phyloP scores from a whole-genome alignment of 1,140 invertebrate species.

The Drosophila nigromelanica region DNA sequence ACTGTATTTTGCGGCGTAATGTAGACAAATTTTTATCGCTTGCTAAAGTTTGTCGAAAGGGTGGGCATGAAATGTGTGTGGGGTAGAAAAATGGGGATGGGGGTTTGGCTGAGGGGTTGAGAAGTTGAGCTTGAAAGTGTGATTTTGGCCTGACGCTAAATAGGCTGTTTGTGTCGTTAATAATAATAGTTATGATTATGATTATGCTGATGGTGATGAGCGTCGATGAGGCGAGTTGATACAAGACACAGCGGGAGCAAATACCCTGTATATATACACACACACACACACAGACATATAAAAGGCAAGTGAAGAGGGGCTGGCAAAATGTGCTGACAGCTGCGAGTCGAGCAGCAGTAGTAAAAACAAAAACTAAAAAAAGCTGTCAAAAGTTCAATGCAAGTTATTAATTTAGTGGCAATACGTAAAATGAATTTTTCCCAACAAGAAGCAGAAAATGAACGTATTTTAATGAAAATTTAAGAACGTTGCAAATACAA shows the following conservation, averaged over 20 bases:
- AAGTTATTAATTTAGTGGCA: slow-evolving; percentile 66
- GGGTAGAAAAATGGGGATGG: not conserved
- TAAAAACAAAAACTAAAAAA: not conserved
- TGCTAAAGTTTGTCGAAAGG: slow-evolving; percentile 62
- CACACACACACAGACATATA: not conserved
- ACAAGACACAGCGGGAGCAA: slow-evolving; percentile 26
- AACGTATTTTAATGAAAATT: slow-evolving; percentile 1
- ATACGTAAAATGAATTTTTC: slow-evolving; percentile 33
- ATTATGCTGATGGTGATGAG: slow-evolving; percentile 63
- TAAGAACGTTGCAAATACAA: not conserved
- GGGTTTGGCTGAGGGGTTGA: not conserved
- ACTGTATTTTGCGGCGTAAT: slow-evolving; percentile 47
- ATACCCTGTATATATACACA: slow-evolving; percentile 18
- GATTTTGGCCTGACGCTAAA: slow-evolving; percentile 64
- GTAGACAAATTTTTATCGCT: slow-evolving; percentile 81
- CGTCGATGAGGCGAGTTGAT: slow-evolving; percentile 32
- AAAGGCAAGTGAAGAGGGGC: not conserved
- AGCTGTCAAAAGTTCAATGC: slow-evolving; percentile 41
- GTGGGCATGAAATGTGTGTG: slow-evolving; percentile 23
- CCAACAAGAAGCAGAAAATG: slow-evolving; percentile 23
- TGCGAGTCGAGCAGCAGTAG: not conserved
- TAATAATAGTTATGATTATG: slow-evolving; percentile 82
- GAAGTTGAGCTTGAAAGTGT: slow-evolving; percentile 37
- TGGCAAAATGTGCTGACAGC: slow-evolving; percentile 29
- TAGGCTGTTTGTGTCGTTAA: slow-evolving; percentile 76